Conservation (phyloP, 2,888 invertebrate species). For the Encarsia formosa region DNA sequence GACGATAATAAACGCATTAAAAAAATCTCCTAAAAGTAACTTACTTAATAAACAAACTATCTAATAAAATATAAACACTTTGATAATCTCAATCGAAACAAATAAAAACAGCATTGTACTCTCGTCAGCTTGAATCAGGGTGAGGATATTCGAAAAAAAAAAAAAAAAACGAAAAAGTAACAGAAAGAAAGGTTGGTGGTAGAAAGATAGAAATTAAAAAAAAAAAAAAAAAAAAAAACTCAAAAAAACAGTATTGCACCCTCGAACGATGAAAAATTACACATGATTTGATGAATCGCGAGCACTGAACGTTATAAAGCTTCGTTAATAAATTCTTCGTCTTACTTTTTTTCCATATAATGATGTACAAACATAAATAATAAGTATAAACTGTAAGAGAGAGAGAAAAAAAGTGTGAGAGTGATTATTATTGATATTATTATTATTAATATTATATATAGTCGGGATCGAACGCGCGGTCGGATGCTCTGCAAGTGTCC, state of each 20-base stretch:
- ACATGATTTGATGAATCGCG: neutral
- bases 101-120: conserved; percentile 1
- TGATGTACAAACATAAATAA: no score
- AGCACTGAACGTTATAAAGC: neutral
- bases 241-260: neutral
- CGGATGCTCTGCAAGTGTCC: conserved; percentile 40
- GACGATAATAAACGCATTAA: conserved; percentile 6
- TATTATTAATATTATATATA: no score
- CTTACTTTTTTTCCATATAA: no score
- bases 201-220: neutral
- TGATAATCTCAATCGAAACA: neutral
- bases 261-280: no score
- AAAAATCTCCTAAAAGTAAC: no score
- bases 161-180: no score
- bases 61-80: neutral
- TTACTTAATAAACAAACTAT: neutral
- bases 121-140: conserved; percentile 6
- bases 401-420: conserved; percentile 27
- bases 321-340: conserved; percentile 2
- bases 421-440: no score
- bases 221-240: neutral
- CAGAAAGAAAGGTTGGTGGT: conserved; percentile 16
- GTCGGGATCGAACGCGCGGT: conserved; percentile 28
- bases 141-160: no score
- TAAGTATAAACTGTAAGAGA: conserved; percentile 4